Evolutionary conservation across 2,888 invertebrate species (phyloP).

Genomic region (Dolichopus griseipennis): DNA sequence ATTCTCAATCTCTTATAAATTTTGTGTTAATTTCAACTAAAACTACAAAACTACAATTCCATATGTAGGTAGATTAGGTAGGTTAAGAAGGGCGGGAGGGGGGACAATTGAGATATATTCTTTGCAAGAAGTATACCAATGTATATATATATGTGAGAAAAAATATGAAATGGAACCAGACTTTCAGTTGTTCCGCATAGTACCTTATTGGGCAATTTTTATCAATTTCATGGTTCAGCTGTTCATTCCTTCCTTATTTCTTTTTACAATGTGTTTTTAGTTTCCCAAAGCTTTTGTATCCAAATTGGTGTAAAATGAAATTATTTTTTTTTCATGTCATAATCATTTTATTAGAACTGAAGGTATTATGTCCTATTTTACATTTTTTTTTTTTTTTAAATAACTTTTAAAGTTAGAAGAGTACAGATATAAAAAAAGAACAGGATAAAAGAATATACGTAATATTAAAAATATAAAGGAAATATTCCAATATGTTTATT

Average conservation of each 20-base stretch:
- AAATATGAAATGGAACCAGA: not conserved
- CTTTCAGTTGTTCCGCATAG: not conserved
- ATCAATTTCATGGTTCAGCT: constrained; percentile 2
- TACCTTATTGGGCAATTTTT: constrained; percentile 1
- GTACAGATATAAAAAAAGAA: not conserved
- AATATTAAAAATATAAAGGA: not conserved
- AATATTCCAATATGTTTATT: constrained; percentile 2
- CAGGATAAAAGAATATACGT: too few species aligned
- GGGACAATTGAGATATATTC: too few species aligned
- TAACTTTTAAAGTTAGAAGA: not conserved
- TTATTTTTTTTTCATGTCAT: not conserved
- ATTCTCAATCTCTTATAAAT: too few species aligned
- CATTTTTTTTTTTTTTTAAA: not conserved
- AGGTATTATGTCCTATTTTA: not conserved
- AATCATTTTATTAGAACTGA: not conserved
- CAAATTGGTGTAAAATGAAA: too few species aligned
- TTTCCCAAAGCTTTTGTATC: too few species aligned
- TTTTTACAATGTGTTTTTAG: too few species aligned
- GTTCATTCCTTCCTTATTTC: not conserved
- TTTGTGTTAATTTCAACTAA: too few species aligned
- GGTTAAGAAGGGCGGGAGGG: too few species aligned
- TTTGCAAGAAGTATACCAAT: too few species aligned
- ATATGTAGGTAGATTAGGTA: too few species aligned
- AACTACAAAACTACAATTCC: too few species aligned
- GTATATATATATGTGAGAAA: too few species aligned